Base-by-base conservation (phyloP, 1,140 invertebrate species). In the Pteromalus puparum region DNA sequence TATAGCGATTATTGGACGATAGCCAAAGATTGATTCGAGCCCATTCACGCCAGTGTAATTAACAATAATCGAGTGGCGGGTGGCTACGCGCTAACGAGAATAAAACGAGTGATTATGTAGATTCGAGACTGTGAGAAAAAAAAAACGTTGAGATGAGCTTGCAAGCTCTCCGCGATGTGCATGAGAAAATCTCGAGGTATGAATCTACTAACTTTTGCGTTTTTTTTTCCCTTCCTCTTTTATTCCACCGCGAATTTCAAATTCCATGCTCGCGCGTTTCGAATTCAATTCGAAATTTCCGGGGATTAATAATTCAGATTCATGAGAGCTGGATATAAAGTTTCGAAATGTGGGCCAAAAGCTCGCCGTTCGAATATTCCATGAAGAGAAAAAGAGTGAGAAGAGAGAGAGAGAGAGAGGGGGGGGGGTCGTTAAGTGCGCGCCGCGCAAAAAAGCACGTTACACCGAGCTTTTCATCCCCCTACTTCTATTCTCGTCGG, bases 21-120 rank as follows among this genome's bases (percentile, higher is more conserved):
- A 1, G 81, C 81, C 81, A 82, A 75, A 65, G 42, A 70, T 70
- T 83, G 82, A 78, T 83, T 77, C n/a, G 42, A n/a, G 38, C 0
- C 7, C 15, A 21, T 13, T 28, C 70, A 34, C 74, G 61, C 38
- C 46, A 13, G 26, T 68, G 24, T 83, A 79, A 84, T 84, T 84
- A 84, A 79, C 67, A 73, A 78, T 79, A 72, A 79, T 84, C 67
- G 76, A 61, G 21, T n/a, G 53, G 21, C 21, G 6, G 53, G 21
- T 6, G 6, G 53, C 38, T 42, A 42, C 53, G n/a, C 21, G 53
- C 53, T 61, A 61, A 61, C 53, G 53, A 61, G 53, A 61, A 61
- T n/a, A 6, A 61, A 61, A 61, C 53, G 75, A 21, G 24, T 3
- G 75, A 53, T 53, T 48, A 77, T 77, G 75, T 46, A 77, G 46